Evolutionary conservation across 1,140 invertebrate genomes (phyloP).

Genomic region (Capitella teleta): DNA sequence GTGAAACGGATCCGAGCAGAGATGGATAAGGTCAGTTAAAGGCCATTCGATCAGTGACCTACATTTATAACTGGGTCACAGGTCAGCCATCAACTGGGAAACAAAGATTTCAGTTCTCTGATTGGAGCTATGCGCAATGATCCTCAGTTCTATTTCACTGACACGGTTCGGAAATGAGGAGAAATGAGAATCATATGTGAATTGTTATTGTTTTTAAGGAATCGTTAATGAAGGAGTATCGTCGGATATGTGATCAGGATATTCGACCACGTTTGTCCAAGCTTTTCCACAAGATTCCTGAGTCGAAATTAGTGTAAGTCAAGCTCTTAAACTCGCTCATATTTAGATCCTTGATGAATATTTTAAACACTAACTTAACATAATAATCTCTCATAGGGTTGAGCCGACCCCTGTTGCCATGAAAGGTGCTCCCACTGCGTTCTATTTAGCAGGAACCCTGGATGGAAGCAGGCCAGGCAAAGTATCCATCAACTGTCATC

Average conservation of each 20-base stretch:
- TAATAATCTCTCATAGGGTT: not conserved
- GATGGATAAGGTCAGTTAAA: slow-evolving; percentile 28
- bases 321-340: slow-evolving; percentile 9
- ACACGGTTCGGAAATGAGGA: too few species aligned
- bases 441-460: not conserved
- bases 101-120: too few species aligned
- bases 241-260: slow-evolving; percentile 26
- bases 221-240: slow-evolving; percentile 28
- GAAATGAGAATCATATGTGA: not conserved
- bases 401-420: not conserved
- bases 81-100: too few species aligned
- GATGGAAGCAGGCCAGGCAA: slow-evolving; percentile 11
- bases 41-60: too few species aligned
- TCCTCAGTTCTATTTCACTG: too few species aligned
- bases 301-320: slow-evolving; percentile 10
- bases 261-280: slow-evolving; percentile 27
- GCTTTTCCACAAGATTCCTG: slow-evolving; percentile 12
- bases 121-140: too few species aligned
- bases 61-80: too few species aligned
- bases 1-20: slow-evolving; percentile 35
- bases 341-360: not conserved
- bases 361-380: not conserved
- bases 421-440: not conserved
- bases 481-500: slow-evolving; percentile 11
- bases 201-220: slow-evolving; percentile 20